phyloP scores from a whole-genome alignment of 2,888 invertebrate genomes.

The Apotomis turbidana region DNA sequence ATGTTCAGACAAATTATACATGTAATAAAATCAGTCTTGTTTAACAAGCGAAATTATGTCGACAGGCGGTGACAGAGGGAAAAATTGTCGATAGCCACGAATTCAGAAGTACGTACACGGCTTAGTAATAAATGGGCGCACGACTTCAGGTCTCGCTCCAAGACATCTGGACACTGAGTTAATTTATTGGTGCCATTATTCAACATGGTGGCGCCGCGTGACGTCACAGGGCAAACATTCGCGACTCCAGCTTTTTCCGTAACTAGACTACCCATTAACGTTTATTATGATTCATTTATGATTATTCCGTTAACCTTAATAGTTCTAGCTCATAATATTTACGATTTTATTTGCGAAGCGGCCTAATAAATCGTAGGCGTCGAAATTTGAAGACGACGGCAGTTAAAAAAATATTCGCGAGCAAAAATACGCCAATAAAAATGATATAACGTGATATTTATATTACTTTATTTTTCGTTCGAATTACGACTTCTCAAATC shows the following conservation, averaged over 20 bases:
- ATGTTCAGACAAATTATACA: constrained; percentile 48
- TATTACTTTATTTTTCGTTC: constrained; percentile 26
- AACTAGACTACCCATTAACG: constrained; percentile 49
- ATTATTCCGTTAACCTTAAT: constrained; percentile 60
- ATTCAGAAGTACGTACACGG: constrained; percentile 38
- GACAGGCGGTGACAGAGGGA: constrained; percentile 44
- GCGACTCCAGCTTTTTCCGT: constrained; percentile 50
- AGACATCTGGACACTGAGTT: constrained; percentile 62
- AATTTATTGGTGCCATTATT: constrained; percentile 67
- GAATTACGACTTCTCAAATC: constrained; percentile 35
- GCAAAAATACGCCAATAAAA: constrained; percentile 40
- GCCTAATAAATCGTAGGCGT: constrained; percentile 47
- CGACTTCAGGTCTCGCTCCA: constrained; percentile 44
- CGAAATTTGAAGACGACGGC: constrained; percentile 45
- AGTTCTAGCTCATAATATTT: constrained; percentile 40
- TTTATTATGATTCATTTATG: constrained; percentile 56
- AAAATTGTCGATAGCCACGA: constrained; percentile 41
- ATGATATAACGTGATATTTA: constrained; percentile 38
- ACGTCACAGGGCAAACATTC: constrained; percentile 57
- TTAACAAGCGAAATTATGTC: constrained; percentile 47
- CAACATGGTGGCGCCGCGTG: constrained; percentile 52
- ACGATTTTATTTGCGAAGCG: constrained; percentile 41
- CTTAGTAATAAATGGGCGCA: constrained; percentile 56
- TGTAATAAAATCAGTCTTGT: constrained; percentile 46
- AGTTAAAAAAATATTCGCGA: constrained; percentile 39